A percentile compares a stretch with the other conserved stretches of the same genome.
These are phyloP conservation scores for Ptychadena robeensis DNA, from an alignment of 2,797 vertebrate species.

Conservation along the genomic window DNA sequence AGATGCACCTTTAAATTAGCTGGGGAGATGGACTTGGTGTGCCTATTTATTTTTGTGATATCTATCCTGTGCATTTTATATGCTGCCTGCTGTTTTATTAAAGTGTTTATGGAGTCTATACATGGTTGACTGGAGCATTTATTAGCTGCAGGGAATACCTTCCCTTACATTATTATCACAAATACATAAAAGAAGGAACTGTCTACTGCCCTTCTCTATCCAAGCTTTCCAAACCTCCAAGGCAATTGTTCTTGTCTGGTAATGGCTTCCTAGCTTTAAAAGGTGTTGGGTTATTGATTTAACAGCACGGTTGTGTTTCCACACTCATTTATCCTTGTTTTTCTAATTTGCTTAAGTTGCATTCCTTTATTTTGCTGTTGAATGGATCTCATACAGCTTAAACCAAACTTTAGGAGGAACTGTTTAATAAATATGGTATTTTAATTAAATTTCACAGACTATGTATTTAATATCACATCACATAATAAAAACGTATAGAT, in stretches of 20 bases:
- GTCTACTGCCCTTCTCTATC: background rate
- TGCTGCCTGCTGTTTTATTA: no score
- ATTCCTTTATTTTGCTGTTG: background rate
- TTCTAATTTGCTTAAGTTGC: conserved; percentile 9
- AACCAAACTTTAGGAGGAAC: background rate
- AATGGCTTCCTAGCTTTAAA: background rate
- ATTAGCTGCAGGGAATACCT: no score
- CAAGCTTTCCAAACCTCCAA: background rate
- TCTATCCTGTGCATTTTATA: no score
- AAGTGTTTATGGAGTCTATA: no score
- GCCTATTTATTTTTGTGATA: no score
- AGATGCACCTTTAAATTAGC: no score
- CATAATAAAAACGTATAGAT: no score
- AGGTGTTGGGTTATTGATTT: background rate
- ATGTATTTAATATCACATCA: no score
- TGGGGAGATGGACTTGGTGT: no score
- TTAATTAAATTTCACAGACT: no score
- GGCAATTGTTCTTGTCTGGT: background rate
- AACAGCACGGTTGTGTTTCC: background rate
- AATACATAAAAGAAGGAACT: background rate
- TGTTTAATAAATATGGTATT: no score
- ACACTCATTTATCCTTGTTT: conserved; percentile 1
- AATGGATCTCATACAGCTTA: background rate
- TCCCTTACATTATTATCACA: background rate
- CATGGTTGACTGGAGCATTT: no score